A percentile compares a stretch with the other conserved stretches of the same genome.
phyloP scores from a whole-genome alignment of 2,113 vertebrate genomes.

The Dasyprocta punctata region DNA sequence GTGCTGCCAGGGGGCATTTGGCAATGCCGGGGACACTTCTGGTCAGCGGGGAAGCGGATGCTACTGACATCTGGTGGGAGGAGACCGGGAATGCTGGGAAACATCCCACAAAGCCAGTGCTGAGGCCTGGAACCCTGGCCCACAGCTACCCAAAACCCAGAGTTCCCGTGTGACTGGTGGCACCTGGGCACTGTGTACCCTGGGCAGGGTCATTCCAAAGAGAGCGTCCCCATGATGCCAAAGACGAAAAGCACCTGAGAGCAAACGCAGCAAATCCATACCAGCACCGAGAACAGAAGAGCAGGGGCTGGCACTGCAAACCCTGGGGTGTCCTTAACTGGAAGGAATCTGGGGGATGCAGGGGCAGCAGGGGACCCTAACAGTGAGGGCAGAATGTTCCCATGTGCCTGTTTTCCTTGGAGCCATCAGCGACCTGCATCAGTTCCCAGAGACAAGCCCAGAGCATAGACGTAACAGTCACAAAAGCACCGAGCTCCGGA shows the following conservation, averaged over 20 bases:
- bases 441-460: not conserved
- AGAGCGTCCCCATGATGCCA: not conserved
- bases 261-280: accelerated
- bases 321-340: accelerated
- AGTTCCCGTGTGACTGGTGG: not conserved
- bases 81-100: not conserved
- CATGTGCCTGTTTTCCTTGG: accelerated
- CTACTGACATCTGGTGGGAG: not conserved
- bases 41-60: not conserved
- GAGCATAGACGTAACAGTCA: accelerated
- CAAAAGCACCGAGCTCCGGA: accelerated
- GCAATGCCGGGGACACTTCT: not conserved
- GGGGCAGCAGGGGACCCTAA: accelerated
- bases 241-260: not conserved
- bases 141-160: accelerated
- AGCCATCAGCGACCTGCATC: not conserved
- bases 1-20: not conserved
- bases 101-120: not conserved
- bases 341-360: not conserved
- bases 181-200: not conserved
- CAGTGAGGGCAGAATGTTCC: accelerated
- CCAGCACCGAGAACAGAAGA: accelerated
- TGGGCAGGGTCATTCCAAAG: not conserved
- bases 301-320: accelerated
- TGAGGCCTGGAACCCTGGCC: accelerated